phyloP scores from a whole-genome alignment of 2,113 vertebrate genomes.

The Cynopterus brachyotis region DNA sequence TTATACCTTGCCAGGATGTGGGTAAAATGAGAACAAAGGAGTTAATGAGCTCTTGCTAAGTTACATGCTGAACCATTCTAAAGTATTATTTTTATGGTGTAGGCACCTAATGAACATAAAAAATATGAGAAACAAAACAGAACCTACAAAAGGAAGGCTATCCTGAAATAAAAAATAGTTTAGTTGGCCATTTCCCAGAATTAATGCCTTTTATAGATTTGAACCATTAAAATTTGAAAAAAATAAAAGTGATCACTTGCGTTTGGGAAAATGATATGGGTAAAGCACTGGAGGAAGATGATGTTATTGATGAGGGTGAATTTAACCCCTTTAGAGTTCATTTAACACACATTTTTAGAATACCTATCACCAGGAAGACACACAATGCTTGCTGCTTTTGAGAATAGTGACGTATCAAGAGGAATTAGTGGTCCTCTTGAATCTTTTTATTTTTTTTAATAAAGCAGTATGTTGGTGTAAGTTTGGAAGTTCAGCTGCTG shows the following conservation, averaged over 20 bases:
- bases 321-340: neutral
- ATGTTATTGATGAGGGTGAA: neutral
- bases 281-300: neutral
- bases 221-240: neutral
- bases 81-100: constrained; percentile 51
- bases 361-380: neutral
- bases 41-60: constrained; percentile 39
- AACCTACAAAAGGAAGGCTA: constrained; percentile 28
- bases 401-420: neutral
- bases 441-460: neutral
- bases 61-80: constrained; percentile 34
- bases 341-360: neutral
- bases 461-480: neutral
- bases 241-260: neutral
- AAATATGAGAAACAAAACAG: constrained; percentile 36
- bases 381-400: neutral
- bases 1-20: constrained; percentile 25
- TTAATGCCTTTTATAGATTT: neutral
- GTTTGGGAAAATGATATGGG: neutral
- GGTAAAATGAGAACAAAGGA: constrained; percentile 64
- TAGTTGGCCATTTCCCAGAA: neutral
- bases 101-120: constrained; percentile 45
- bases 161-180: constrained; percentile 6
- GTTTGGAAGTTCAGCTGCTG: neutral
- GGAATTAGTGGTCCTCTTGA: neutral